phyloP scores from a whole-genome alignment of 2,113 vertebrate species.

The Columba livia region DNA sequence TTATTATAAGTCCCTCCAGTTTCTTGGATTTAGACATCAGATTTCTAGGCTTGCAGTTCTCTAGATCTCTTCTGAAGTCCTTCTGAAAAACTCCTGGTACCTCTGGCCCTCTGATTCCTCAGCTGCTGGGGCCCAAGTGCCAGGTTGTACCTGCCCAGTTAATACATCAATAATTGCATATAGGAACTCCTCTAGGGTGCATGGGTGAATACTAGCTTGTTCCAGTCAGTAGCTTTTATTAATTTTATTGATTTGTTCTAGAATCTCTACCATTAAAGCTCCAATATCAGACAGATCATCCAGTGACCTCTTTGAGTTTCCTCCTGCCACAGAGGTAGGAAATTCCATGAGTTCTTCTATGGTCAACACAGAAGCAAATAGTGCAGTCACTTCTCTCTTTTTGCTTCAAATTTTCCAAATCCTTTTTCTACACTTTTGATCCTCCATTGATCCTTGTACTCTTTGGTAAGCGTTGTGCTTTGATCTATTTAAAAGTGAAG shows the following conservation, averaged over 20 bases:
- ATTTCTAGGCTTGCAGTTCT: not conserved
- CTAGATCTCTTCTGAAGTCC: not conserved
- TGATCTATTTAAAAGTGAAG: not conserved
- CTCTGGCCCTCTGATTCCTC: not conserved
- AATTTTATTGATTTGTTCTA: not conserved
- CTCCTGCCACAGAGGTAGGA: not conserved
- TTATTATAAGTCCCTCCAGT: not conserved
- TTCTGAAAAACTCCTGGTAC: not conserved
- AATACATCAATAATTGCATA: not conserved
- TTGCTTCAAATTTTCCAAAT: not conserved
- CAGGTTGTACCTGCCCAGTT: not conserved
- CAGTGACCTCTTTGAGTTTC: not conserved
- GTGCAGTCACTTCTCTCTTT: not conserved
- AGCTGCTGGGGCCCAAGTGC: not conserved
- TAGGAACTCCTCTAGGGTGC: not conserved
- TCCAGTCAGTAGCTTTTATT: not conserved
- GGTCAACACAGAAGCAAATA: not conserved
- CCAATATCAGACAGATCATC: not conserved
- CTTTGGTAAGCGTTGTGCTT: not conserved
- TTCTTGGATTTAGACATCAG: not conserved
- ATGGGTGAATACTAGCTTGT: not conserved
- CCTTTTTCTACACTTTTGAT: not conserved
- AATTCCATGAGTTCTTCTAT: not conserved
- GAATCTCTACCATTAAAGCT: not conserved
- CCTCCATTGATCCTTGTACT: not conserved